These are phyloP conservation scores for Kryphioiulus occultus DNA, from an alignment of 2,888 invertebrate genomes.

Conservation along the genomic window DNA sequence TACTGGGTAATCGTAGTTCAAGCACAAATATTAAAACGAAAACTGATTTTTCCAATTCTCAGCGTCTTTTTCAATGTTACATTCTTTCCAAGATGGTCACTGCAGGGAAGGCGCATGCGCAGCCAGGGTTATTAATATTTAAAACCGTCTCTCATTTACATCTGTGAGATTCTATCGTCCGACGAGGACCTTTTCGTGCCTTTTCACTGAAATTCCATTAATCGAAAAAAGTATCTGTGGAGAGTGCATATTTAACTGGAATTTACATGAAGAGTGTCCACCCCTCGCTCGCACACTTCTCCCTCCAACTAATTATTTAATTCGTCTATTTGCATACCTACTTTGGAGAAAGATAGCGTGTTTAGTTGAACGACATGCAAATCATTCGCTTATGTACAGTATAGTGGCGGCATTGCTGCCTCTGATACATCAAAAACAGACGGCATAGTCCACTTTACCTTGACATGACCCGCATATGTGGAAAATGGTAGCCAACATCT, in stretches of 20 bases:
- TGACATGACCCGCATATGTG: not conserved
- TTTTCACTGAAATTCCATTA: slow-evolving; percentile 17
- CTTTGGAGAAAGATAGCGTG: slow-evolving; percentile 4
- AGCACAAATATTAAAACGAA: not conserved
- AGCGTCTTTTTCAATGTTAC: not conserved
- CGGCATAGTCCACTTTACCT: not conserved
- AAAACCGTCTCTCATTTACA: not conserved
- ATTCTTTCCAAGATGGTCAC: not conserved
- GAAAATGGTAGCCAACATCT: not conserved
- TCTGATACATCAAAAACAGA: not conserved
- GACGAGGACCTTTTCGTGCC: slow-evolving; percentile 15
- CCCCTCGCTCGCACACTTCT: slow-evolving; percentile 1
- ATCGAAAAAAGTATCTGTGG: not conserved
- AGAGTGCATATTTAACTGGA: slow-evolving; percentile 23
- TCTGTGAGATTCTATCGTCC: not conserved
- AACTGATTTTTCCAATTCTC: not conserved
- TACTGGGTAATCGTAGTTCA: no score
- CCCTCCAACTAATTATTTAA: slow-evolving; percentile 23
- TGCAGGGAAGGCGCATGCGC: not conserved
- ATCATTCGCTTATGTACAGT: not conserved
- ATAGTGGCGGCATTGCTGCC: not conserved
- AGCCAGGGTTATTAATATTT: not conserved
- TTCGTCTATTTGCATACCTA: slow-evolving; percentile 11
- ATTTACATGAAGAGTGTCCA: not conserved
- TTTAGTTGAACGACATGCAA: slow-evolving; percentile 9